Percentiles rank a stretch among this genome's conserved stretches.
These are phyloP conservation scores for Maniola hyperantus DNA, from an alignment of 2,888 invertebrate genomes.

Conservation along the genomic window DNA sequence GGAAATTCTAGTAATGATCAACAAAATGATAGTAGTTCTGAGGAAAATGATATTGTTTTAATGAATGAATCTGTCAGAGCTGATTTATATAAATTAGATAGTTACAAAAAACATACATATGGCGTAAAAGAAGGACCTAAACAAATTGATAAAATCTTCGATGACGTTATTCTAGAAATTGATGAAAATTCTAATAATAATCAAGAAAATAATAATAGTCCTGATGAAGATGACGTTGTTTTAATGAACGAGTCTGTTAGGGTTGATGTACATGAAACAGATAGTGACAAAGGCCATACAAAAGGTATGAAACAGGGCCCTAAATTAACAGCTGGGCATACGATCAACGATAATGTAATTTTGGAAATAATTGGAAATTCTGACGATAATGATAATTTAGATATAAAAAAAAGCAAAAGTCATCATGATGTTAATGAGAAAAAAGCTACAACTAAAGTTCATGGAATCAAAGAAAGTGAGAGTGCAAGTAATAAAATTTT, in stretches of 20 bases:
- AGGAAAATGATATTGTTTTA: conserved; percentile 4
- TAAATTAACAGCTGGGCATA: conserved; percentile 12
- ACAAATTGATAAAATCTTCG: conserved; percentile 5
- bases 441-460: neutral
- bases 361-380: neutral
- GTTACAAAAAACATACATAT: conserved; percentile 1
- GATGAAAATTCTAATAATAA: neutral
- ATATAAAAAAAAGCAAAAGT: neutral
- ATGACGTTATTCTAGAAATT: neutral
- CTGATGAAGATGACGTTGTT: neutral
- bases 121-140: conserved; percentile 15
- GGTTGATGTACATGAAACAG: conserved; percentile 44
- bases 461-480: conserved; percentile 24
- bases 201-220: neutral
- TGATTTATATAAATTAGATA: conserved; percentile 42
- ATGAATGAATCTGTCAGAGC: conserved; percentile 45
- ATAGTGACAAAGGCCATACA: neutral
- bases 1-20: neutral
- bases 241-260: conserved; percentile 39
- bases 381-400: neutral
- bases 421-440: neutral
- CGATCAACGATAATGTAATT: neutral
- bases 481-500: conserved; percentile 5
- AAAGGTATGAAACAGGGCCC: conserved; percentile 16
- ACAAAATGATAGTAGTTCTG: neutral